Conservation (phyloP, 2,888 invertebrate species). For the Noctua janthe region DNA sequence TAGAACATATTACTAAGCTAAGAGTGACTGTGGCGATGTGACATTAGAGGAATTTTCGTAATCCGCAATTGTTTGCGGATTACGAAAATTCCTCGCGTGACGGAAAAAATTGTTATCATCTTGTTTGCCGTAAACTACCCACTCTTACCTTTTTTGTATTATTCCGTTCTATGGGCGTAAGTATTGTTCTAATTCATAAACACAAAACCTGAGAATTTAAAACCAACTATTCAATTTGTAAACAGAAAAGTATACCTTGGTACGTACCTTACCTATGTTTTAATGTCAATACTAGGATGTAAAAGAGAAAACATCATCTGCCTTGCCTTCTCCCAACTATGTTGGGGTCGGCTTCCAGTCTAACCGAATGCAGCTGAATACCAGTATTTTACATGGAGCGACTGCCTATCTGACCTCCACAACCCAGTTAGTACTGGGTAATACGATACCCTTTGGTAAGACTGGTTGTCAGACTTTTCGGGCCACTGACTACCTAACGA, state of each 20-base stretch:
- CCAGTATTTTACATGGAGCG: no score
- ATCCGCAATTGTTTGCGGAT: no score
- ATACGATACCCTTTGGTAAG: no score
- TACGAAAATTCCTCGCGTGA: no score
- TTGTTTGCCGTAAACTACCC: background rate
- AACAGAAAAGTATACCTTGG: background rate
- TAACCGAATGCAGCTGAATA: no score
- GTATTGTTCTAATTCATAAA: background rate
- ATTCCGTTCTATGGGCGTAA: background rate
- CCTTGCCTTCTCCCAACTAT: no score
- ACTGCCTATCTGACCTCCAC: no score
- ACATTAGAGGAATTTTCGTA: constrained; percentile 1
- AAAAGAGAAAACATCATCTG: no score
- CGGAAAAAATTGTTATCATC: background rate
- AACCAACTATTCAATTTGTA: background rate
- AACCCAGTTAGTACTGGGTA: no score
- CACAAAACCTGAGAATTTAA: background rate
- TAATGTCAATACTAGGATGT: background rate
- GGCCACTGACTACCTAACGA: no score
- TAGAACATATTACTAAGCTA: background rate
- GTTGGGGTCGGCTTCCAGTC: no score
- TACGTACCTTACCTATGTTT: background rate
- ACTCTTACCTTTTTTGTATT: background rate
- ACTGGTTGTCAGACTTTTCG: no score
- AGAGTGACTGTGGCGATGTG: background rate